Base-by-base conservation (phyloP, 2,797 vertebrate genomes). In the Nannoperca australis region DNA sequence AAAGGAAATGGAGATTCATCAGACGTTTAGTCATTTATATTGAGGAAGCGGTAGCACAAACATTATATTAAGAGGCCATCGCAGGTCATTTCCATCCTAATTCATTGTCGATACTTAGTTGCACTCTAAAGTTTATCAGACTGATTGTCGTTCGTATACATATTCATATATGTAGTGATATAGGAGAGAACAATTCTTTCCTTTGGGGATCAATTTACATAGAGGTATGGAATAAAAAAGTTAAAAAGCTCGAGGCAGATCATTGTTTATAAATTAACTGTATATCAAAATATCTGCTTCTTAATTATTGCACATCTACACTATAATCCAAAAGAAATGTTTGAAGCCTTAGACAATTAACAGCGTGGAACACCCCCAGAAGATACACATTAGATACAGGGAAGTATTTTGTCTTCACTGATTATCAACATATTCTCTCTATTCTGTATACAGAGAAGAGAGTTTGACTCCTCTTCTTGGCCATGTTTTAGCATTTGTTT, bases 371-470 rank as follows among this genome's bases (percentile, higher is more conserved):
- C 1, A 5, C 13, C 45, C 79, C 49, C 72, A 75, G 22, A 34
- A 75, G 51, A 88, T n/a, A 67, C 63, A 69, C 67, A 61, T 61
- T 71, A 78, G 58, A 30, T 32, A 55, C 69, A 68, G 54, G 55
- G 60, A 83, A 60, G 32, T 59, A 70, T 70, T 82, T 87, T 68
- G 62, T 81, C 71, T 60, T 73, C 72, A 87, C 56, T 76, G 44
- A 78, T 78, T 66, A 85, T 81, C 68, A 87, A 81, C 74, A 86
- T 42, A 65, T 72, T 70, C 60, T 90, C 64, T 84, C 45, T 64
- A 14, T 73, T 74, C 45, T 78, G 61, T 78, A 81, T 47, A 82
- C 82, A 80, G 47, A 76, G 51, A 70, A 59, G 63, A 76, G 74
- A 67, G 56, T 72, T 71, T 62, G 51, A 79, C 58, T 70, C 13